These are phyloP conservation scores for Mythimna pallens DNA, from an alignment of 2,888 invertebrate genomes.

Conservation along the genomic window DNA sequence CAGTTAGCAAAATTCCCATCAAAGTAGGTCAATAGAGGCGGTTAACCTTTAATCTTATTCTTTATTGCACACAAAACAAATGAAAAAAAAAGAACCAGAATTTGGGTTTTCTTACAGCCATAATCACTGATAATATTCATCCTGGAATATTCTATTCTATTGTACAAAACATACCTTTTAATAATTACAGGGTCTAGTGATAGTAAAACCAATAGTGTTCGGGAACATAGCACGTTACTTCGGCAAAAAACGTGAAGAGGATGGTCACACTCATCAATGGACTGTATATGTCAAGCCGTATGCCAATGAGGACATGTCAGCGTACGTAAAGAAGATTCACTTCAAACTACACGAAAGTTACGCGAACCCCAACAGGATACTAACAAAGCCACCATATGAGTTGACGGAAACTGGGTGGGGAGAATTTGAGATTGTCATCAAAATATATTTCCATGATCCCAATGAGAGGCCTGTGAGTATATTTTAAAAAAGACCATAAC, in stretches of 20 bases:
- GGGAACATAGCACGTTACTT: slow-evolving; percentile 99
- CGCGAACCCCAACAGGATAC: slow-evolving; percentile 97
- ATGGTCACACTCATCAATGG: slow-evolving; percentile 99
- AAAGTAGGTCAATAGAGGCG: background rate
- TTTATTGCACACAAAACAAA: no score
- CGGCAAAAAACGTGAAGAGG: slow-evolving; percentile 98
- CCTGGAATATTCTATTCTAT: background rate
- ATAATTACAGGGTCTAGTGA: slow-evolving; percentile 93
- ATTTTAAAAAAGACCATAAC: background rate
- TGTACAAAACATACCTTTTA: background rate
- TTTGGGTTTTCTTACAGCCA: no score
- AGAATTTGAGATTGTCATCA: slow-evolving; percentile 99
- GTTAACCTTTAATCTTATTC: background rate
- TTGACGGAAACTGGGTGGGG: slow-evolving; percentile 99
- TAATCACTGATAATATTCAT: no score
- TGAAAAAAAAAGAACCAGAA: no score
- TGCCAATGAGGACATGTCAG: slow-evolving; percentile 97
- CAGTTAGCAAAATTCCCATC: background rate
- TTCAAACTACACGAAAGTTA: slow-evolving; percentile 99
- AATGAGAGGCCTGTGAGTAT: slow-evolving; percentile 96
- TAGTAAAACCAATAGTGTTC: slow-evolving; percentile 98
- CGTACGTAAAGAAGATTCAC: slow-evolving; percentile 98
- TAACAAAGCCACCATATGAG: slow-evolving; percentile 99
- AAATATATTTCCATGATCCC: slow-evolving; percentile 99
- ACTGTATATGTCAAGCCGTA: slow-evolving; percentile 99